Percentiles rank a stretch among this genome's conserved stretches.
These are phyloP conservation scores for Oxygymnocypris stewartii DNA, from an alignment of 2,113 vertebrate genomes.

Conservation along the genomic window DNA sequence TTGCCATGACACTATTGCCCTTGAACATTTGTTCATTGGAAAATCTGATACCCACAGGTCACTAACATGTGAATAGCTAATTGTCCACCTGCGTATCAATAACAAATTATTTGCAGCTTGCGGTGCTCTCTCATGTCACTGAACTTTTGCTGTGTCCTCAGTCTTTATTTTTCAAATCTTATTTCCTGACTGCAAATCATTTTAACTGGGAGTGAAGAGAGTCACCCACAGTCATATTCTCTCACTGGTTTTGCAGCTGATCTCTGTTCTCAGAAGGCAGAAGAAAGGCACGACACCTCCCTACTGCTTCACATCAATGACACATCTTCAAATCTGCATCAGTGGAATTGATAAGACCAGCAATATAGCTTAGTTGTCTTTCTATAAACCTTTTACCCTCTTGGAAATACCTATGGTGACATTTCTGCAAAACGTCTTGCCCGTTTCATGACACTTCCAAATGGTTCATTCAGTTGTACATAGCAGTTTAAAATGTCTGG, in stretches of 20 bases:
- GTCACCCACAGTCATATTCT: neutral
- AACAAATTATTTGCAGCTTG: neutral
- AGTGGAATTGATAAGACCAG: constrained; percentile 4
- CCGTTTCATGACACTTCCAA: neutral
- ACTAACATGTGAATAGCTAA: neutral
- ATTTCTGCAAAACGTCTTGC: neutral
- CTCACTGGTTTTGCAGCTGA: neutral
- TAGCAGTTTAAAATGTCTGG: neutral
- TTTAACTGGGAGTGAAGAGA: neutral
- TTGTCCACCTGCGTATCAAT: neutral
- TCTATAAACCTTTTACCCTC: neutral
- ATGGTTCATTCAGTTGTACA: neutral
- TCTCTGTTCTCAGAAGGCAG: constrained; percentile 2
- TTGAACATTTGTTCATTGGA: neutral
- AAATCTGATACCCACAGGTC: neutral
- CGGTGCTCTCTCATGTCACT: neutral
- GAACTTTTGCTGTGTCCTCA: neutral
- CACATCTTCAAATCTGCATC: neutral
- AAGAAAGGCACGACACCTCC: neutral
- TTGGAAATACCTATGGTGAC: neutral
- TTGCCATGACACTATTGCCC: neutral
- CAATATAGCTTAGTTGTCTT: neutral
- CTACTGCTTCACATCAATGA: neutral
- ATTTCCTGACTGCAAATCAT: constrained; percentile 7
- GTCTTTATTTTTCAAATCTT: neutral